Base-by-base conservation (phyloP, 2,888 invertebrate species). In the Cryptus viduatorius region DNA sequence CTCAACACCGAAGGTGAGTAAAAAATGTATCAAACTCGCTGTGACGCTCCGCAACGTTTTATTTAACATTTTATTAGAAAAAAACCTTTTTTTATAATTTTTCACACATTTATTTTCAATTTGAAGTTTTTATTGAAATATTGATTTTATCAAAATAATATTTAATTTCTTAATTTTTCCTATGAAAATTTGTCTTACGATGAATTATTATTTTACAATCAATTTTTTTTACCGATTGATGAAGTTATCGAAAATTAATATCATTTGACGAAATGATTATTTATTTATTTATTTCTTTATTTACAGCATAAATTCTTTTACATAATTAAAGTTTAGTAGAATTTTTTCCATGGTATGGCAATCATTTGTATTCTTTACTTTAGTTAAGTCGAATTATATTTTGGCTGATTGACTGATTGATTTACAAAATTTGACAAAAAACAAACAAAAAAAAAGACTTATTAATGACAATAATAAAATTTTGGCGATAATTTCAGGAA, bases 1-100 rank as follows among this genome's bases (percentile, higher is more conserved):
- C 88, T 86, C n/a, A 91, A 88, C 69, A 90, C 86, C 72, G 91
- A 88, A 64, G 89, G 89, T 89, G 85, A 61, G 67, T 65, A 4
- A 3, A 29, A 76, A 37, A 12, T 37, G 4, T 8, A 8, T 37
- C 37, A 8, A 37, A 37, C 4, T 37, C 1, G 37, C 37, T 7
- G 8, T 37, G 1, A 37, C 37, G 8, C 8, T 37, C 37, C 37
- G 37, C 24, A 24, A 24, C 24, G 1, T 24, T 24, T 2, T 24
- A 24, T 24, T 3, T 3, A 24, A 24, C 24, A 24, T 24, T 24
- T 24, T 24, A 24, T 24, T 24, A 24, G 24, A 24, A 24, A 24
- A 24, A 24, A 3, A 0, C 24, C 24, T 44, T 14, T 56, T 69
- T 64, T 44, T 42, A 46, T 7, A 24, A 14, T 67, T 12, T 1